These are phyloP conservation scores for Litoditis marina DNA, from an alignment of 2,888 invertebrate species.

Conservation along the genomic window DNA sequence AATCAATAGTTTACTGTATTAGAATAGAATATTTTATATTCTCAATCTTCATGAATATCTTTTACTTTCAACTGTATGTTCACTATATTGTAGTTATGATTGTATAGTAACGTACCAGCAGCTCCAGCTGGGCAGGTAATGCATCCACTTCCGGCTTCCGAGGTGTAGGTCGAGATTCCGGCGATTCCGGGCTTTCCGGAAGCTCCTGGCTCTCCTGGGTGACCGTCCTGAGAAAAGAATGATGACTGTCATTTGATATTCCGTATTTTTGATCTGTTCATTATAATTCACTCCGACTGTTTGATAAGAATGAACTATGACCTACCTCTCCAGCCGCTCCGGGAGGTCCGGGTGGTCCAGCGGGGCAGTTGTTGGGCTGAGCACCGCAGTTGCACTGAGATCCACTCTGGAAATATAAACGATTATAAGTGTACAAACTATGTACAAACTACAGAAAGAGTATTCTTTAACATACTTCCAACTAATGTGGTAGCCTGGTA, in stretches of 20 bases:
- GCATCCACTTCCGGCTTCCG: constrained; percentile 22
- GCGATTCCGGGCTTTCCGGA: constrained; percentile 23
- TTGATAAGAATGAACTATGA: not conserved
- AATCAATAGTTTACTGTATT: not conserved
- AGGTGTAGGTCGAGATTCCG: too few relatives aligned
- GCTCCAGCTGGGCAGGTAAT: constrained; percentile 31
- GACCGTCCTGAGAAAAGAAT: too few relatives aligned
- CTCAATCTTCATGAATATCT: too few relatives aligned
- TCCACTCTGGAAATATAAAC: too few relatives aligned
- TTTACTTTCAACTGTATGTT: constrained; percentile 29
- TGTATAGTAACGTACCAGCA: constrained; percentile 34
- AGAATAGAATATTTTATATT: too few relatives aligned
- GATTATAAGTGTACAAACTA: too few relatives aligned
- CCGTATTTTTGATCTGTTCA: too few relatives aligned
- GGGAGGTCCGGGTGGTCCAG: constrained; percentile 41
- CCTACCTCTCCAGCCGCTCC: constrained; percentile 23
- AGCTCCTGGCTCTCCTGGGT: constrained; percentile 23
- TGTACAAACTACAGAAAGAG: too few relatives aligned
- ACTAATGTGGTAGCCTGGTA: too few relatives aligned
- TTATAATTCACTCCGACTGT: too few relatives aligned
- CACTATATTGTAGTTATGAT: constrained; percentile 30
- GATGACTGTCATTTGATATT: too few relatives aligned
- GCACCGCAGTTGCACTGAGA: constrained; percentile 38
- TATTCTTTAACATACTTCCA: too few relatives aligned
- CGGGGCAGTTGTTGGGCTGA: constrained; percentile 35